phyloP scores from a whole-genome alignment of 2,888 invertebrate genomes.

The Macropis europaea region DNA sequence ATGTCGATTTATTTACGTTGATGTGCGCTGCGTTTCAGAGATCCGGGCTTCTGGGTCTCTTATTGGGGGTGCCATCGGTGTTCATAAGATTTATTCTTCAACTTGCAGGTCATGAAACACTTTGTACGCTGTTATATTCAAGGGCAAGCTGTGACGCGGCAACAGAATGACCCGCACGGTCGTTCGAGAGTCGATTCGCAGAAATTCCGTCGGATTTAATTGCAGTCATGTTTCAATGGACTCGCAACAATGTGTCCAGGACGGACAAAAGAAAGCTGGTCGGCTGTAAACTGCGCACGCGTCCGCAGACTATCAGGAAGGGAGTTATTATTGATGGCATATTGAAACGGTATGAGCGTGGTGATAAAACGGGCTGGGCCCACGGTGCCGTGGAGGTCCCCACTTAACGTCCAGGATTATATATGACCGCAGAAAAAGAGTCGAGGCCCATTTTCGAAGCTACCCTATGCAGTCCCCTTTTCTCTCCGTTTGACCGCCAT shows the following conservation, averaged over 20 bases:
- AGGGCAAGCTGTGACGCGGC: neutral
- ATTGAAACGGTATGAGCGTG: slow-evolving; percentile 79
- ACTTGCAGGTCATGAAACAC: too few relatives aligned
- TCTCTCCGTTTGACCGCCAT: slow-evolving; percentile 26
- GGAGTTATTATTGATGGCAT: slow-evolving; percentile 78
- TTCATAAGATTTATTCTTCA: too few relatives aligned
- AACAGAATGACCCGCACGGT: slow-evolving; percentile 2
- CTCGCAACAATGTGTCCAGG: slow-evolving; percentile 68
- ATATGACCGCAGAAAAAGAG: slow-evolving; percentile 64
- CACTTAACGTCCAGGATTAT: slow-evolving; percentile 78
- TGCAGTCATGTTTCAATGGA: slow-evolving; percentile 70
- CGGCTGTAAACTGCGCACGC: slow-evolving; percentile 61
- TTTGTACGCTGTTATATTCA: too few relatives aligned
- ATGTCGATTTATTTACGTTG: too few relatives aligned
- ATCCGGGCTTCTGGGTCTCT: too few relatives aligned
- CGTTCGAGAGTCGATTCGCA: slow-evolving; percentile 55
- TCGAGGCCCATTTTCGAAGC: slow-evolving; percentile 31
- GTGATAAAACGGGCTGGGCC: slow-evolving; percentile 77
- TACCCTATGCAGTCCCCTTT: slow-evolving; percentile 31
- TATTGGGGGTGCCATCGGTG: too few relatives aligned
- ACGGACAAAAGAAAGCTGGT: slow-evolving; percentile 39
- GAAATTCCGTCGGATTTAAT: slow-evolving; percentile 68
- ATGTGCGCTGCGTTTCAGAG: too few relatives aligned
- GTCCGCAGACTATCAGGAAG: slow-evolving; percentile 58
- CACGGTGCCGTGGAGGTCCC: slow-evolving; percentile 76